phyloP scores from a whole-genome alignment of 2,113 vertebrate species.

The Phyllostomus discolor region DNA sequence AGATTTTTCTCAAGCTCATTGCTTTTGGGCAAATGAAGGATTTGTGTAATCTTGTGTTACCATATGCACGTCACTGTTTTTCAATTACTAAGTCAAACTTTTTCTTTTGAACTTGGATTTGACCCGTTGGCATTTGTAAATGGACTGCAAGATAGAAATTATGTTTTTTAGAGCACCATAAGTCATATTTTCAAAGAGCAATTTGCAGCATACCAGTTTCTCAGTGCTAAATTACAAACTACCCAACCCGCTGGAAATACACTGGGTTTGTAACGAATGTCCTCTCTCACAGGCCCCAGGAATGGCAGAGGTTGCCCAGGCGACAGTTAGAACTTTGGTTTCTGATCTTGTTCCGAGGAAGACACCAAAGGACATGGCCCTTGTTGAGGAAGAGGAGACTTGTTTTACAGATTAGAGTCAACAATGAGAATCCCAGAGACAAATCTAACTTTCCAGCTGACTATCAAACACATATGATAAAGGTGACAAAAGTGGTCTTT shows the following conservation, averaged over 20 bases:
- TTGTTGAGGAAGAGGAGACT: not conserved
- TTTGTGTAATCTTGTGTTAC: conserved; percentile 10
- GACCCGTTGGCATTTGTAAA: not conserved
- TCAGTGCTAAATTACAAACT: not conserved
- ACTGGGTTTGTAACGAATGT: not conserved
- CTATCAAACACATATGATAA: not conserved
- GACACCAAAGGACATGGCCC: not conserved
- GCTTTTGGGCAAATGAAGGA: not conserved
- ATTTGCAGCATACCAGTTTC: not conserved
- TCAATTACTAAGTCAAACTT: conserved; percentile 3
- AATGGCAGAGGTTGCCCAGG: too few relatives aligned
- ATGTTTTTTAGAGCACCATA: not conserved
- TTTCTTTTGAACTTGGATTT: not conserved
- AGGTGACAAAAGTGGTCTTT: not conserved
- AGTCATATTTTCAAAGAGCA: not conserved
- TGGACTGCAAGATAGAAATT: not conserved
- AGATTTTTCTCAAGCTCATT: conserved; percentile 30
- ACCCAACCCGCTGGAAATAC: not conserved
- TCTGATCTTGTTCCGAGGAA: not conserved
- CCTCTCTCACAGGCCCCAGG: not conserved
- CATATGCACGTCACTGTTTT: conserved; percentile 5
- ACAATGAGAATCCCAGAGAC: not conserved
- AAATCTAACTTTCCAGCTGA: not conserved
- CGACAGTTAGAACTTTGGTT: not conserved
- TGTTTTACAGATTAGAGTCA: not conserved